A percentile compares a stretch with the other conserved stretches of the same genome.
Evolutionary conservation across 2,888 invertebrate genomes (phyloP).

Genomic region (Drosophila quinaria): DNA sequence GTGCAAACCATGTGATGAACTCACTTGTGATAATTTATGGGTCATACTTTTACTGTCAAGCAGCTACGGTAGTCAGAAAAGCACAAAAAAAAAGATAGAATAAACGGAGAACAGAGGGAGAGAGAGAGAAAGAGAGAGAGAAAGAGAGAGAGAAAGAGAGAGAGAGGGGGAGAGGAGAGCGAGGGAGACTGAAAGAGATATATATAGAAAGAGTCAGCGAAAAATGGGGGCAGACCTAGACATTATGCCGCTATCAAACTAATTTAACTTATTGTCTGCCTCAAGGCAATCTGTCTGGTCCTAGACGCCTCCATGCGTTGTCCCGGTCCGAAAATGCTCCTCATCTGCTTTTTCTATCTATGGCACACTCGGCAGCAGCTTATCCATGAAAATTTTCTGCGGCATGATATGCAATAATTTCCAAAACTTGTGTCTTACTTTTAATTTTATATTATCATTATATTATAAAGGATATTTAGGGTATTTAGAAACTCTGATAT

Average conservation of each 20-base stretch:
- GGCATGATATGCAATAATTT: slow-evolving; percentile 39
- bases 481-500: too few species aligned
- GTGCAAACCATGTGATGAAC: slow-evolving; percentile 70
- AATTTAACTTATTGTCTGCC: slow-evolving; percentile 49
- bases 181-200: too few species aligned
- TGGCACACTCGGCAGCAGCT: slow-evolving; percentile 18
- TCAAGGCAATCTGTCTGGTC: slow-evolving; percentile 6
- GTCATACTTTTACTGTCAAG: slow-evolving; percentile 71
- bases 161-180: neutral
- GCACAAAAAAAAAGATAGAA: neutral
- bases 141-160: neutral
- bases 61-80: slow-evolving; percentile 13
- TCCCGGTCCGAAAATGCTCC: neutral
- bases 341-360: neutral
- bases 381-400: slow-evolving; percentile 34
- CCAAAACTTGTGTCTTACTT: neutral
- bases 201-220: neutral
- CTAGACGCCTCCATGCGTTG: neutral
- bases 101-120: neutral
- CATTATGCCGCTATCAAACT: slow-evolving; percentile 27
- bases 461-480: too few species aligned
- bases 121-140: neutral
- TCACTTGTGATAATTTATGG: slow-evolving; percentile 78
- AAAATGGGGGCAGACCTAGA: slow-evolving; percentile 4
- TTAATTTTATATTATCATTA: too few species aligned